Evolutionary conservation across 2,797 vertebrate genomes (phyloP).

Genomic region (Picus viridis): DNA sequence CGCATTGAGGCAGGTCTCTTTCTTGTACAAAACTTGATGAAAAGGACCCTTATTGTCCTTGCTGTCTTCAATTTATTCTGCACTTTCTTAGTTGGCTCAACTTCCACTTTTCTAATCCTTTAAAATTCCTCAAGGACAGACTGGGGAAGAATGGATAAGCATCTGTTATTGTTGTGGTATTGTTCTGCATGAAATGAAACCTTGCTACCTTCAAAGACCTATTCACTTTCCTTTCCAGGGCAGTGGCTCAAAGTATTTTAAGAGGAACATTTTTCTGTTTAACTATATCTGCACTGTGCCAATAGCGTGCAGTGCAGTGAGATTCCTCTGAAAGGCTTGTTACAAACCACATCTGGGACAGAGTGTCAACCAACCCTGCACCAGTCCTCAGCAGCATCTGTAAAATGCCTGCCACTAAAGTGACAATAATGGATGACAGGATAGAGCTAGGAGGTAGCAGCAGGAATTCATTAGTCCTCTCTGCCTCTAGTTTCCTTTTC

Average conservation of each 20-base stretch:
- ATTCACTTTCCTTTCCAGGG: slow-evolving; percentile 22
- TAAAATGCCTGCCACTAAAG: neutral
- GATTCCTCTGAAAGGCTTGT: neutral
- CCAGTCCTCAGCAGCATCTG: neutral
- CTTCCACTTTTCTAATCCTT: neutral
- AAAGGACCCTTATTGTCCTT: neutral
- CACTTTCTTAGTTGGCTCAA: neutral
- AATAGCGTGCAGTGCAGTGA: neutral
- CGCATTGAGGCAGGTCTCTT: neutral
- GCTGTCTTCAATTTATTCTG: neutral
- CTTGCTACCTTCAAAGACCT: slow-evolving; percentile 35
- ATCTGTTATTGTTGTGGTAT: neutral
- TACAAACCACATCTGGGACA: neutral
- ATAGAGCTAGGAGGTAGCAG: neutral
- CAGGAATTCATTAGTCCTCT: neutral
- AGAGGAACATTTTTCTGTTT: neutral
- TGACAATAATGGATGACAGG: neutral
- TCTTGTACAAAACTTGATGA: neutral
- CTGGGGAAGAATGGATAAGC: neutral
- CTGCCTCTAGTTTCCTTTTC: neutral
- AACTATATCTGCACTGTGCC: neutral
- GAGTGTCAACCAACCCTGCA: neutral
- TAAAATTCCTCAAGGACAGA: slow-evolving; percentile 20
- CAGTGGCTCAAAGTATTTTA: neutral
- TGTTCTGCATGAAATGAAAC: slow-evolving; percentile 35